These are phyloP conservation scores for Conops quadrifasciatus DNA, from an alignment of 2,888 invertebrate genomes.

Conservation along the genomic window DNA sequence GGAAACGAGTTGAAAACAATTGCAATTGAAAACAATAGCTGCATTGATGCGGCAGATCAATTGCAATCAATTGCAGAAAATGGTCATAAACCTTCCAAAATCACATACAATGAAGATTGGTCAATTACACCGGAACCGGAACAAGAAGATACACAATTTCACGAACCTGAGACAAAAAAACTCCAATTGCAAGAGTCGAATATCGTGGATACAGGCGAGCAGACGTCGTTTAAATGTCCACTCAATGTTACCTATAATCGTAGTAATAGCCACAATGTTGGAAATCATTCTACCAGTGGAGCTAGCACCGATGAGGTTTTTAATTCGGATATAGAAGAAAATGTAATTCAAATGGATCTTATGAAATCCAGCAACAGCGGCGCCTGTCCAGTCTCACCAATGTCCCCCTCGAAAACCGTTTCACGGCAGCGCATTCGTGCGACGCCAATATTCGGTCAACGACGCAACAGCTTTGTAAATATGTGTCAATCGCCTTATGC, in stretches of 20 bases:
- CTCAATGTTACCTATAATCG: slow-evolving; percentile 46
- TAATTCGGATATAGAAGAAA: slow-evolving; percentile 58
- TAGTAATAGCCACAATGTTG: slow-evolving; percentile 37
- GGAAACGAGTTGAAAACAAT: not conserved
- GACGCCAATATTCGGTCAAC: slow-evolving; percentile 72
- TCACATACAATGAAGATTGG: no score
- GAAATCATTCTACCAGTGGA: not conserved
- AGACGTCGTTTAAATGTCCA: slow-evolving; percentile 55
- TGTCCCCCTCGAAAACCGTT: slow-evolving; percentile 69
- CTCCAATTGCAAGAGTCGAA: not conserved
- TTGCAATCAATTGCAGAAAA: no score
- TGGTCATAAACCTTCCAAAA: no score
- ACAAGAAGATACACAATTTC: not conserved
- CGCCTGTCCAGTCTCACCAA: slow-evolving; percentile 40
- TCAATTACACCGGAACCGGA: not conserved
- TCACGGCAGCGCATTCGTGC: slow-evolving; percentile 75
- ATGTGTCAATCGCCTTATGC: slow-evolving; percentile 59
- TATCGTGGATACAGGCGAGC: slow-evolving; percentile 35
- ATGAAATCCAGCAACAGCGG: slow-evolving; percentile 48
- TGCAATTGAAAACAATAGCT: not conserved
- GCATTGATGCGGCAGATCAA: no score
- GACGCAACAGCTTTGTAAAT: slow-evolving; percentile 73
- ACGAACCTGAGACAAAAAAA: slow-evolving; percentile 32
- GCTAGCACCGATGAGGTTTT: slow-evolving; percentile 52
- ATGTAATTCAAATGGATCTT: slow-evolving; percentile 59